phyloP scores from a whole-genome alignment of 2,113 vertebrate species.

The Eurypyga helias region DNA sequence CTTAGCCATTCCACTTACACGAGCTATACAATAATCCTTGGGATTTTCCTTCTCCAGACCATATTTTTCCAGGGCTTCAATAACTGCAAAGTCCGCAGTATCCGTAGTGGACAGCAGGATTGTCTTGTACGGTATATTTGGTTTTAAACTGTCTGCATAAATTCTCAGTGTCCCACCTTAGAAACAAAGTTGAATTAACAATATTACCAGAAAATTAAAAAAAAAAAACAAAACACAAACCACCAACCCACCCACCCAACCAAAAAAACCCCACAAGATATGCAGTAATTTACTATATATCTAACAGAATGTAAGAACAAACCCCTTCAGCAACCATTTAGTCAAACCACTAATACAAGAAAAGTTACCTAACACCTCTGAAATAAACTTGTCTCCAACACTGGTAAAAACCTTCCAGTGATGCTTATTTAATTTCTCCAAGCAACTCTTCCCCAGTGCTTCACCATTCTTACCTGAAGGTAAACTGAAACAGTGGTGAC shows the following conservation, averaged over 20 bases:
- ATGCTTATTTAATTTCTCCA: background rate
- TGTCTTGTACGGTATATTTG: constrained; percentile 98
- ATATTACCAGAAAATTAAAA: background rate
- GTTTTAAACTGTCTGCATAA: constrained; percentile 96
- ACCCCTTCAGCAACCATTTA: background rate
- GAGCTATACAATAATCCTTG: constrained; percentile 93
- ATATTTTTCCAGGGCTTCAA: constrained; percentile 96
- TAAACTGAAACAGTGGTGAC: background rate
- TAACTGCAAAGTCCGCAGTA: constrained; percentile 92
- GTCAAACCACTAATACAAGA: background rate
- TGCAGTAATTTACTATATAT: background rate
- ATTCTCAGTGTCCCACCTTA: constrained; percentile 94
- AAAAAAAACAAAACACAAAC: no score
- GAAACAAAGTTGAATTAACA: constrained; percentile 20
- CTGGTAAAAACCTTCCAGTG: background rate
- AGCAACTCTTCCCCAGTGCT: background rate
- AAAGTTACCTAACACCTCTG: background rate
- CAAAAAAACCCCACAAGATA: background rate
- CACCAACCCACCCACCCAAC: no score
- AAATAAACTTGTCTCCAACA: background rate
- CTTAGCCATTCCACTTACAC: constrained; percentile 76
- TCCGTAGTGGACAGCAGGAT: constrained; percentile 95
- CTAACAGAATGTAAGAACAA: background rate
- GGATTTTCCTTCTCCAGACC: constrained; percentile 96
- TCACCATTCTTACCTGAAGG: background rate